A percentile compares a stretch with the other conserved stretches of the same genome.
These are phyloP conservation scores for Acanthosoma haemorrhoidale DNA, from an alignment of 2,888 invertebrate genomes.

Conservation along the genomic window DNA sequence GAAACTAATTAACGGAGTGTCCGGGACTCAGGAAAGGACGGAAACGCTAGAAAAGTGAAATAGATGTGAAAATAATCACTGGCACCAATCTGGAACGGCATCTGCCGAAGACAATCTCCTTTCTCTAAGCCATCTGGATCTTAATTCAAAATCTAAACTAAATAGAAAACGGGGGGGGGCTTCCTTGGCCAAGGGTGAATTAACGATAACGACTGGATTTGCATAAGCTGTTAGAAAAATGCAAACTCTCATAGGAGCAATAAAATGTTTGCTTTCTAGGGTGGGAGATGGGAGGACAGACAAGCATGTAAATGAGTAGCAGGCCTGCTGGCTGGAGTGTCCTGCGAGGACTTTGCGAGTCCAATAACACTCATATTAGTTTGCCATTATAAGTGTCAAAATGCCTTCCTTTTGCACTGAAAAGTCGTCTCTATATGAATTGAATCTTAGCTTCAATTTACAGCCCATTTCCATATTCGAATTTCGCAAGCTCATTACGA, in stretches of 20 bases:
- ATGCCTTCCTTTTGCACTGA: no score
- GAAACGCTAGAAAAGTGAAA: not conserved
- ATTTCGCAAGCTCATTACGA: no score
- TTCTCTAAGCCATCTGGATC: not conserved
- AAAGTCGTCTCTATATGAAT: no score
- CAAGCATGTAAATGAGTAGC: not conserved
- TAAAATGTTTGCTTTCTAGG: not conserved
- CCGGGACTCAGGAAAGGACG: no score
- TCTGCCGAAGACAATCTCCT: not conserved
- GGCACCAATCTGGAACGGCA: not conserved
- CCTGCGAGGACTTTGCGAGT: no score
- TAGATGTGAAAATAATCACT: not conserved
- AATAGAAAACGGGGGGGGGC: not conserved
- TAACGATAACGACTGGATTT: not conserved
- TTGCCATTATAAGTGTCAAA: no score
- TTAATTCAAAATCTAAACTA: not conserved
- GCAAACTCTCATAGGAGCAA: not conserved
- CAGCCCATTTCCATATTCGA: no score
- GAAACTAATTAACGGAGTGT: no score
- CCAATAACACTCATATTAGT: no score
- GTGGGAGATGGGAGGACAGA: not conserved
- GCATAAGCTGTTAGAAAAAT: slow-evolving; percentile 8
- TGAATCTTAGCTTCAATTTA: no score
- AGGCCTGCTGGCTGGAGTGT: not conserved
- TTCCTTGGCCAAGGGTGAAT: no score